These are phyloP conservation scores for Hoplodrina blanda DNA, from an alignment of 2,888 invertebrate species.

Conservation along the genomic window DNA sequence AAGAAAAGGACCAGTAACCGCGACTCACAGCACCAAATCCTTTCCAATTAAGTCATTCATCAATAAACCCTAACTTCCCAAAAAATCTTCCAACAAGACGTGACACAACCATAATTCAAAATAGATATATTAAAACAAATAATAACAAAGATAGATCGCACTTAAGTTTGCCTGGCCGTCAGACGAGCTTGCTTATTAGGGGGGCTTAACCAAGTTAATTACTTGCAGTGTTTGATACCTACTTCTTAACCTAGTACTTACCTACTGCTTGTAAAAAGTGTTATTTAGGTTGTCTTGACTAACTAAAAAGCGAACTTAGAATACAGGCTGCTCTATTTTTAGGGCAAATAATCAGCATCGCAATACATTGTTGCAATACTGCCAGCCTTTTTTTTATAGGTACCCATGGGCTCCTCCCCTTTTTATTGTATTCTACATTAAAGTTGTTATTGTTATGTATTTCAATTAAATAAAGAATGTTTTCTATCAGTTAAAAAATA, in stretches of 20 bases:
- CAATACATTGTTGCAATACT: no score
- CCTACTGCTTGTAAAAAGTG: no score
- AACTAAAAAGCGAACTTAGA: no score
- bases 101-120: not conserved
- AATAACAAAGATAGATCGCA: conserved; percentile 15
- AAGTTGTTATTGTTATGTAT: no score
- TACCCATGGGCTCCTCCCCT: no score
- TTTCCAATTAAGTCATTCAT: not conserved
- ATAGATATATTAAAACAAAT: conserved; percentile 9
- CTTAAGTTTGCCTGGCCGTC: conserved; percentile 14
- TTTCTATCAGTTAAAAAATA: no score
- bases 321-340: no score
- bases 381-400: no score
- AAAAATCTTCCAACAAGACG: conserved; percentile 10
- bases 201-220: conserved; percentile 14
- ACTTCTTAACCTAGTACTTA: not conserved
- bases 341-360: no score
- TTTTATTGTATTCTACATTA: no score
- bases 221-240: conserved; percentile 2
- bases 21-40: not conserved
- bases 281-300: no score
- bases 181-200: conserved; percentile 9
- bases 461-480: no score
- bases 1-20: not conserved
- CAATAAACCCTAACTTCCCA: not conserved